Evolutionary conservation across 2,888 invertebrate species (phyloP).

Genomic region (Auanema freiburgensis): DNA sequence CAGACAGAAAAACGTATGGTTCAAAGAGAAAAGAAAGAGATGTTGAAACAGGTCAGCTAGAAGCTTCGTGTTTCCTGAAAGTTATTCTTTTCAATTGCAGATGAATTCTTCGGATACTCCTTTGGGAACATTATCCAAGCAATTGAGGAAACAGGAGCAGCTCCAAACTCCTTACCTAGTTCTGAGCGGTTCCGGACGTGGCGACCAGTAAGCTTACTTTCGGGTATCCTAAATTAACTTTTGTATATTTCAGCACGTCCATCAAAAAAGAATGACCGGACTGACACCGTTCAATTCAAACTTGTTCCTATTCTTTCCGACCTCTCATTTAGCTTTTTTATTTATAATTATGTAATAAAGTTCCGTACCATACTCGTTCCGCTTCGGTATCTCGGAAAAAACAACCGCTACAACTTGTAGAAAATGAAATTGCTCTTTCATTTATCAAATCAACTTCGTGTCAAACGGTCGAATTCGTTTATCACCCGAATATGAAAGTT

Average conservation of each 20-base stretch:
- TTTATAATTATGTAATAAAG: too few species aligned
- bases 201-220: constrained; percentile 17
- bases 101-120: constrained; percentile 74
- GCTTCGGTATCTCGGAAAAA: too few species aligned
- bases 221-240: neutral
- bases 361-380: too few species aligned
- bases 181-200: constrained; percentile 48
- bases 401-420: too few species aligned
- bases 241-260: constrained; percentile 11
- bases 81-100: constrained; percentile 13
- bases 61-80: too few species aligned
- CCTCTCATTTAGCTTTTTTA: too few species aligned
- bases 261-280: constrained; percentile 9
- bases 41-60: constrained; percentile 38
- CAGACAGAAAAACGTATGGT: constrained; percentile 93
- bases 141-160: constrained; percentile 83
- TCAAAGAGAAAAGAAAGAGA: constrained; percentile 74
- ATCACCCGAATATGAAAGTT: too few species aligned
- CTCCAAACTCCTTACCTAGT: constrained; percentile 60
- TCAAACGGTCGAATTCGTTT: too few species aligned
- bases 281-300: too few species aligned
- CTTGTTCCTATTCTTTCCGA: too few species aligned
- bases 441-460: too few species aligned
- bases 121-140: constrained; percentile 86
- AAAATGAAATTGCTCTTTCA: too few species aligned